Conservation (phyloP, 2,888 invertebrate genomes). For the Lycia hirtaria region DNA sequence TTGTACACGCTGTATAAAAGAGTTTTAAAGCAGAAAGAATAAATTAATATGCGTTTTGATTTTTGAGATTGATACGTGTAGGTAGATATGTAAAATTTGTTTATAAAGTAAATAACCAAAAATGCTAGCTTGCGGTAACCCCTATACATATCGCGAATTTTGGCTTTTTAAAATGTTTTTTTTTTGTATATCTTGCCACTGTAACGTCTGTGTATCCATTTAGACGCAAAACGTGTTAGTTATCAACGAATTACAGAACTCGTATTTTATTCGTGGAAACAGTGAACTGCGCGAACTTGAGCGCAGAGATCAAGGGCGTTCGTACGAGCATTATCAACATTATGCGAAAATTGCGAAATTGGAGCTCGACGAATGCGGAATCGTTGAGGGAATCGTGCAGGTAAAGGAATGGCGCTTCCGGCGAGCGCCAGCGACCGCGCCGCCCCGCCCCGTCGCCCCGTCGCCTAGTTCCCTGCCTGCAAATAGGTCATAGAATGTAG, state of each 20-base stretch:
- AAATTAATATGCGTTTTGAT: no score
- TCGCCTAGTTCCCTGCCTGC: conserved; percentile 57
- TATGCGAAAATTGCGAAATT: conserved; percentile 29
- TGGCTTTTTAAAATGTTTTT: no score
- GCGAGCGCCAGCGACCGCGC: conserved; percentile 43
- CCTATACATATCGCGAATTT: no score
- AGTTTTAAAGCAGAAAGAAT: no score
- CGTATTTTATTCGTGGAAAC: conserved; percentile 27
- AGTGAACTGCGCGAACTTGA: conserved; percentile 36
- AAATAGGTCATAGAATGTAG: conserved; percentile 65
- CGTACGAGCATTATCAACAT: conserved; percentile 25
- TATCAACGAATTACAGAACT: conserved; percentile 15
- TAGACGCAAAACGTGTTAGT: neutral
- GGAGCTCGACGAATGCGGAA: conserved; percentile 37
- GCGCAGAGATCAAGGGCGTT: conserved; percentile 39
- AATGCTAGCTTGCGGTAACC: no score
- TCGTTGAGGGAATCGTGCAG: conserved; percentile 37
- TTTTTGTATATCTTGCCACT: neutral
- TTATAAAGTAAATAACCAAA: no score
- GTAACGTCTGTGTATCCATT: no score
- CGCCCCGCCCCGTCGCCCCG: no score
- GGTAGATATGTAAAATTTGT: no score
- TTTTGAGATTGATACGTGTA: no score
- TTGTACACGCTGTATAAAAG: no score
- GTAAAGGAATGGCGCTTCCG: conserved; percentile 55